Conservation (phyloP, 2,113 vertebrate genomes). For the Mus spicilegus region DNA sequence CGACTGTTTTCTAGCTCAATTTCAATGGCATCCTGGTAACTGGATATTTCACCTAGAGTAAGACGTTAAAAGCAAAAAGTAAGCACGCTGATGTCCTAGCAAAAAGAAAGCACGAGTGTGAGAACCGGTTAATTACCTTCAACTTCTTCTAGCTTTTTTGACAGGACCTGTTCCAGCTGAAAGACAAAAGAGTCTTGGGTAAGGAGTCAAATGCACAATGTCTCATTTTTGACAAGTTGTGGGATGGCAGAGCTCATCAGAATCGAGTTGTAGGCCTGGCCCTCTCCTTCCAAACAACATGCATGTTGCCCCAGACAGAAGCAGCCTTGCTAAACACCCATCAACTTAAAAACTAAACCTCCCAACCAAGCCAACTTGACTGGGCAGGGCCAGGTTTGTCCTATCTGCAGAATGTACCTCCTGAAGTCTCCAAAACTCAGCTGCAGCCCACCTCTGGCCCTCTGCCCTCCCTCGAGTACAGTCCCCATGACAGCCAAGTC, state of each 20-base stretch:
- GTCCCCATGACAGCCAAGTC: too few species aligned
- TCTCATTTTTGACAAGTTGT: background rate
- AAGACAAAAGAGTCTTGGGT: slow-evolving; percentile 21
- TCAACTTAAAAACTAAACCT: background rate
- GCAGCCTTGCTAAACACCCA: background rate
- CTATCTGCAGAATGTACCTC: background rate
- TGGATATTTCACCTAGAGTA: slow-evolving; percentile 93
- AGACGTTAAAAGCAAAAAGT: slow-evolving; percentile 45
- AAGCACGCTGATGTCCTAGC: background rate
- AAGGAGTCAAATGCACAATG: background rate
- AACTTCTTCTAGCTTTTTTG: slow-evolving; percentile 94
- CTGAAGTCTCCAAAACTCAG: background rate
- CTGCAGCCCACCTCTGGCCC: background rate
- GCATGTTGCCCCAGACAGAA: background rate
- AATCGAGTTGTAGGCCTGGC: background rate
- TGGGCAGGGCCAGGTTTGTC: background rate
- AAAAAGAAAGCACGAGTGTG: background rate
- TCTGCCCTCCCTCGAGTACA: background rate
- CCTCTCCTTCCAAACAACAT: background rate
- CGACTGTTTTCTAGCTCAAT: slow-evolving; percentile 93
- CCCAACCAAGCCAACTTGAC: background rate
- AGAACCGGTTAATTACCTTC: slow-evolving; percentile 89
- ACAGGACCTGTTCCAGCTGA: slow-evolving; percentile 94
- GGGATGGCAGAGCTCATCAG: background rate
- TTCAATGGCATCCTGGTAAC: slow-evolving; percentile 96